Evolutionary conservation across 2,113 vertebrate species (phyloP).

Genomic region (Chascanopsetta lugubris): DNA sequence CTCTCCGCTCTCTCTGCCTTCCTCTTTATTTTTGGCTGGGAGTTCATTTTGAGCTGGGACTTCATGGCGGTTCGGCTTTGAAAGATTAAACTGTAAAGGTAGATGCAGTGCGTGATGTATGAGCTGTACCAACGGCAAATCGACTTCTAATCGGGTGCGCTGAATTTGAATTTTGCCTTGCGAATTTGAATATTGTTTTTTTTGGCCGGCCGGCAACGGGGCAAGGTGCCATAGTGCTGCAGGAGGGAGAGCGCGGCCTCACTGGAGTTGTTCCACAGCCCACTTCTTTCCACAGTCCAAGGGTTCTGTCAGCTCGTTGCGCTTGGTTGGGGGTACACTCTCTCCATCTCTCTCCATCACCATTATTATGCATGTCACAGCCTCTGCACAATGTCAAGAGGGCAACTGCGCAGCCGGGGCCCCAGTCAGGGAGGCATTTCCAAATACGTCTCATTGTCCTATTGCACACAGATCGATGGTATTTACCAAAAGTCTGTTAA

Average conservation of each 20-base stretch:
- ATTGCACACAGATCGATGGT: background rate
- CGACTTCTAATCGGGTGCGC: slow-evolving; percentile 30
- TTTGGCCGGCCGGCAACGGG: slow-evolving; percentile 3
- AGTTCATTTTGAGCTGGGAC: slow-evolving; percentile 8
- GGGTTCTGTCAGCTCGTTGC: slow-evolving; percentile 52
- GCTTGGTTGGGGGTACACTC: slow-evolving; percentile 27
- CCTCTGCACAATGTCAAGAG: slow-evolving; percentile 59
- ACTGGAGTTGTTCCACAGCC: slow-evolving; percentile 34
- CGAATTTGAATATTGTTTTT: slow-evolving; percentile 24
- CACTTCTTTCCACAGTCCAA: slow-evolving; percentile 48
- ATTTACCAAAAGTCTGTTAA: background rate
- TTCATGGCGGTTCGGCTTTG: slow-evolving; percentile 21
- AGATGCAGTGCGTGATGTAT: slow-evolving; percentile 8
- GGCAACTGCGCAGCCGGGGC: slow-evolving; percentile 39
- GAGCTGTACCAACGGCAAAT: slow-evolving; percentile 29
- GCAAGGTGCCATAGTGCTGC: slow-evolving; percentile 15
- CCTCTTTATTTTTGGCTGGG: slow-evolving; percentile 28
- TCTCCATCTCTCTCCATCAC: slow-evolving; percentile 55
- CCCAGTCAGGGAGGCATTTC: slow-evolving; percentile 20
- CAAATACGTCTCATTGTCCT: background rate
- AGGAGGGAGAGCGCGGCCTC: slow-evolving; percentile 28
- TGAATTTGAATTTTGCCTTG: slow-evolving; percentile 25
- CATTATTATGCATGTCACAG: slow-evolving; percentile 46
- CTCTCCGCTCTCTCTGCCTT: slow-evolving; percentile 27
- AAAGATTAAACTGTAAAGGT: slow-evolving; percentile 48